Conservation (phyloP, 23 tunicate species). For the Trididemnum clinides region DNA sequence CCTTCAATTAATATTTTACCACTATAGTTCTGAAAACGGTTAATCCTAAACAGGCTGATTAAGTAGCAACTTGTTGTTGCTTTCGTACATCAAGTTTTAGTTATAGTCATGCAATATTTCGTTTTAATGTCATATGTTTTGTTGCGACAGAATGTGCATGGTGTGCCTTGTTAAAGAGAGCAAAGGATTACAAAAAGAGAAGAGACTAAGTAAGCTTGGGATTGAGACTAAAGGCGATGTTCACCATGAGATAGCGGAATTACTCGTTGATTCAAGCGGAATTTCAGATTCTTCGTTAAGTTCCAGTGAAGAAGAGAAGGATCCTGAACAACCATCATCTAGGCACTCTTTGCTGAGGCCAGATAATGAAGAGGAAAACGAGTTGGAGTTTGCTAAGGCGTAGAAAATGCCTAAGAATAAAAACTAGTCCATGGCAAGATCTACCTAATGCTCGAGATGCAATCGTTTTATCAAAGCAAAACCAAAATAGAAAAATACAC, state of each 20-base stretch:
- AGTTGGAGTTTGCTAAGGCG: too few species aligned
- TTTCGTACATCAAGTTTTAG: not conserved
- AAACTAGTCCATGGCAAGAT: too few species aligned
- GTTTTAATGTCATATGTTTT: too few species aligned
- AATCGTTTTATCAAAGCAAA: too few species aligned
- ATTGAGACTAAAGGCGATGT: not conserved
- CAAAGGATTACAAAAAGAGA: slow-evolving; percentile 22
- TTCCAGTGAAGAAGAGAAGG: slow-evolving; percentile 34
- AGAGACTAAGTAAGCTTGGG: slow-evolving; percentile 29
- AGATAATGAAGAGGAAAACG: too few species aligned
- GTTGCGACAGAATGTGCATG: slow-evolving; percentile 53
- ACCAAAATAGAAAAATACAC: too few species aligned
- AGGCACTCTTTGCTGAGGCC: too few species aligned
- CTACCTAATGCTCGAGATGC: too few species aligned
- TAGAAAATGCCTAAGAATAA: too few species aligned
- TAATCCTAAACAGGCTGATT: too few species aligned
- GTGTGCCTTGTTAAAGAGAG: slow-evolving; percentile 60
- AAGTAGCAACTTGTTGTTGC: not conserved
- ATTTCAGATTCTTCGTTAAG: slow-evolving; percentile 82
- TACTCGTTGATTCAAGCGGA: slow-evolving; percentile 71
- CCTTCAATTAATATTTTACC: too few species aligned
- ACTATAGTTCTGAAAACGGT: too few species aligned
- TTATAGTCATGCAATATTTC: not conserved
- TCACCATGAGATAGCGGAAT: slow-evolving; percentile 22
- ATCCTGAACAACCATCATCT: not conserved